phyloP scores from a whole-genome alignment of 2,113 vertebrate species.

The Tichodroma muraria region DNA sequence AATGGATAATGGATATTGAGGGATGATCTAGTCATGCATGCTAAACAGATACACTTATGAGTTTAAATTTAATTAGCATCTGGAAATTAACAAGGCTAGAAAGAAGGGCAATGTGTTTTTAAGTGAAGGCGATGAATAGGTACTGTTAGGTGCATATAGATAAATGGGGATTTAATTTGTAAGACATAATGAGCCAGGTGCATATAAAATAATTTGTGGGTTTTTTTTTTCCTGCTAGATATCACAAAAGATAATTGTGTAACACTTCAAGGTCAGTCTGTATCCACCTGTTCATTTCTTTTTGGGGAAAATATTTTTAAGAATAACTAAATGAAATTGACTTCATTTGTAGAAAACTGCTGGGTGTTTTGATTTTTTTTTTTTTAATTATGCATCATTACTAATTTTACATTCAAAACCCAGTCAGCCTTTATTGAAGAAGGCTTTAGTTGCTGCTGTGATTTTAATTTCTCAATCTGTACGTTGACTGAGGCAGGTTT shows the following conservation, averaged over 20 bases:
- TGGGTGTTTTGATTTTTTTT: neutral
- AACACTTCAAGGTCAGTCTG: constrained; percentile 53
- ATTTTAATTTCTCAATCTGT: neutral
- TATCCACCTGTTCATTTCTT: neutral
- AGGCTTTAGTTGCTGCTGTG: neutral
- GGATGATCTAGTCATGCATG: constrained; percentile 67
- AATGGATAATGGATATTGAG: constrained; percentile 66
- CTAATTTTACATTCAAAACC: neutral
- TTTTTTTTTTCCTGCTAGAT: constrained; percentile 29
- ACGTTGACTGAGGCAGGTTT: neutral
- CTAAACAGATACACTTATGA: constrained; percentile 71
- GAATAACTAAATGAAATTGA: neutral
- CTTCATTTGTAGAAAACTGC: neutral
- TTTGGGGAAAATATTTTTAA: constrained; percentile 21
- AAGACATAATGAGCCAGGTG: constrained; percentile 64
- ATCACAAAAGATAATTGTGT: constrained; percentile 33
- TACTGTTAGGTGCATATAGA: constrained; percentile 66
- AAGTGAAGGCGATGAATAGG: constrained; percentile 69
- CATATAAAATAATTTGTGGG: constrained; percentile 27
- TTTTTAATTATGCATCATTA: neutral
- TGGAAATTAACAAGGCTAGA: constrained; percentile 74
- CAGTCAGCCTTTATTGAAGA: neutral
- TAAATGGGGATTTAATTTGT: constrained; percentile 71
- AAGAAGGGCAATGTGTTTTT: constrained; percentile 75
- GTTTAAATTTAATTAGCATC: constrained; percentile 76